Conservation (phyloP, 2,888 invertebrate genomes). For the Hedychridium roseum region DNA sequence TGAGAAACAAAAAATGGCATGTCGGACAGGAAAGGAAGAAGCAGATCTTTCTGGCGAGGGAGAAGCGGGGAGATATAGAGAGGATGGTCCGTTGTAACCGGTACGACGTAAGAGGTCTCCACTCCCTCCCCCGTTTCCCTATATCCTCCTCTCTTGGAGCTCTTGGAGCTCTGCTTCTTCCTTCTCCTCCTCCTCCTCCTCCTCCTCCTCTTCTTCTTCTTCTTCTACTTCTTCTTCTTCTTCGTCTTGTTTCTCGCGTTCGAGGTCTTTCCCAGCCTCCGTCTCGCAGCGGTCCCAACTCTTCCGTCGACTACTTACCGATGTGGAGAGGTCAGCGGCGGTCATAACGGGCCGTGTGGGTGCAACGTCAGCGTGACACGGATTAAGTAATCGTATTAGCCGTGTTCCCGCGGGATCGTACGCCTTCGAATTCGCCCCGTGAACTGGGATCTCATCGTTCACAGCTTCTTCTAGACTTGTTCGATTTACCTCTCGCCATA, state of each 20-base stretch:
- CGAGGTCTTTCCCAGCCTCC: slow-evolving; percentile 18
- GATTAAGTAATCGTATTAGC: slow-evolving; percentile 47
- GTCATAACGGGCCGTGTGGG: slow-evolving; percentile 54
- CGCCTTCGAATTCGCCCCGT: slow-evolving; percentile 4
- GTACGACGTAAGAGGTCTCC: slow-evolving; percentile 25
- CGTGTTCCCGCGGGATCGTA: slow-evolving; percentile 11
- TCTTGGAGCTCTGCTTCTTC: too few relatives aligned
- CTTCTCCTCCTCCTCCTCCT: too few relatives aligned
- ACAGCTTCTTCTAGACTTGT: too few relatives aligned
- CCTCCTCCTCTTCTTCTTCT: not conserved
- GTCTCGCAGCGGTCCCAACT: slow-evolving; percentile 11
- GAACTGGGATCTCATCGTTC: slow-evolving; percentile 6
- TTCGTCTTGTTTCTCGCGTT: slow-evolving; percentile 7
- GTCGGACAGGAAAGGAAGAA: slow-evolving; percentile 10
- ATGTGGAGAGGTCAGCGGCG: slow-evolving; percentile 48
- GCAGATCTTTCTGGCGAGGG: slow-evolving; percentile 12
- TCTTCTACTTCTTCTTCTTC: slow-evolving; percentile 6
- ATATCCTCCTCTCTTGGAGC: too few relatives aligned
- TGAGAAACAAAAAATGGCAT: not conserved
- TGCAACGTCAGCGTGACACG: slow-evolving; percentile 51
- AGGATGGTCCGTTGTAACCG: slow-evolving; percentile 26
- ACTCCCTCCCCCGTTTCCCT: slow-evolving; percentile 18
- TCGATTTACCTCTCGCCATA: too few relatives aligned
- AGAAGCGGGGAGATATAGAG: slow-evolving; percentile 26
- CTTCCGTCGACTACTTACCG: slow-evolving; percentile 30